phyloP scores from a whole-genome alignment of 2,888 invertebrate species.

The Trichopoda pennipes region DNA sequence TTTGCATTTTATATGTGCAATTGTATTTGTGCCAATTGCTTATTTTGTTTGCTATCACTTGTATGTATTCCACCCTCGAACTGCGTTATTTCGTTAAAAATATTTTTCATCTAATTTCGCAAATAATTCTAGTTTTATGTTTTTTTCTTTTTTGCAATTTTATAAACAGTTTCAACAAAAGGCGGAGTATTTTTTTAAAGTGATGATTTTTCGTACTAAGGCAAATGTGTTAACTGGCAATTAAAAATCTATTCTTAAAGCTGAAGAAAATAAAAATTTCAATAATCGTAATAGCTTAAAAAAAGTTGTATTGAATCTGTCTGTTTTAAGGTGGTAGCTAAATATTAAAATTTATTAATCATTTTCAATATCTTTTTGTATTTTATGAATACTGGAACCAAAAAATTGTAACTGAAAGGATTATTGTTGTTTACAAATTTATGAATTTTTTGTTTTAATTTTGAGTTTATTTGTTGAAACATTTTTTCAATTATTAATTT shows the following conservation, averaged over 20 bases:
- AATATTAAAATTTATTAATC: too few species aligned
- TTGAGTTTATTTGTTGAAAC: too few species aligned
- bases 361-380: too few species aligned
- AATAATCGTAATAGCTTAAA: too few species aligned
- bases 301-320: too few species aligned
- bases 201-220: neutral
- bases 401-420: too few species aligned
- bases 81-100: slow-evolving; percentile 7
- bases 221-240: neutral
- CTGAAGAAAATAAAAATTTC: neutral
- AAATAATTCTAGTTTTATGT: slow-evolving; percentile 24
- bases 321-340: too few species aligned
- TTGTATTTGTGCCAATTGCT: slow-evolving; percentile 46
- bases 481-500: too few species aligned
- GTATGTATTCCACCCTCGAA: neutral
- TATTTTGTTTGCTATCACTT: slow-evolving; percentile 49
- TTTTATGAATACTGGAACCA: too few species aligned
- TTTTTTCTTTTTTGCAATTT: neutral
- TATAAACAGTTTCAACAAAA: neutral
- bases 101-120: slow-evolving; percentile 42
- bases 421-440: too few species aligned
- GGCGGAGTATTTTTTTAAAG: slow-evolving; percentile 3
- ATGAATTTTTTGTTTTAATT: too few species aligned
- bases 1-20: slow-evolving; percentile 1
- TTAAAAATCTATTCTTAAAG: neutral